A percentile compares a stretch with the other conserved stretches of the same genome.
Evolutionary conservation across 2,113 vertebrate species (phyloP).

Genomic region (Arothron firmamentum): DNA sequence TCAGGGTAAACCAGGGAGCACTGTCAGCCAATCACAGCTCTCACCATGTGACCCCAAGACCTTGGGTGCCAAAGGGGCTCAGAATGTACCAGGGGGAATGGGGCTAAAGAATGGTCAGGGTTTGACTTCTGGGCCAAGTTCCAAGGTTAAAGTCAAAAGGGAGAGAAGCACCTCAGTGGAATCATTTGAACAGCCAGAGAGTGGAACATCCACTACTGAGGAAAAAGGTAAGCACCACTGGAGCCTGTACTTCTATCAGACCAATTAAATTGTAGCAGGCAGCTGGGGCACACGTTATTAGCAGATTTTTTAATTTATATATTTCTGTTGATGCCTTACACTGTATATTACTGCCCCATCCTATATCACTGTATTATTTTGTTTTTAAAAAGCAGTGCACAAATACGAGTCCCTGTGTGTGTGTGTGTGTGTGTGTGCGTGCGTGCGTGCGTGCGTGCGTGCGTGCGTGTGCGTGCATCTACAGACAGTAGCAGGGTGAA

Average conservation of each 20-base stretch:
- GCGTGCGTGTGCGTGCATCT: constrained; percentile 19
- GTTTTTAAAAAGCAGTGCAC: not conserved
- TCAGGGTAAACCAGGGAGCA: constrained; percentile 95
- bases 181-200: constrained; percentile 94
- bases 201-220: constrained; percentile 89
- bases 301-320: no score
- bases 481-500: constrained; percentile 76
- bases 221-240: constrained; percentile 81
- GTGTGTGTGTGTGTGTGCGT: constrained; percentile 21
- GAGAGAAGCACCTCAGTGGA: constrained; percentile 95
- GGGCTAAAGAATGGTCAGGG: constrained; percentile 92
- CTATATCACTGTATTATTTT: not conserved
- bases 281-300: not conserved
- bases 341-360: not conserved
- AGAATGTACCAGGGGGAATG: constrained; percentile 89
- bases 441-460: not conserved
- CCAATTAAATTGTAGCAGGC: not conserved
- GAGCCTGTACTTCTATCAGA: not conserved
- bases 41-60: constrained; percentile 94
- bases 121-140: constrained; percentile 86
- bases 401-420: not conserved
- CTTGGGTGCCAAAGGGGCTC: constrained; percentile 77
- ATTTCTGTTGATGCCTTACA: not conserved
- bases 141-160: constrained; percentile 97
- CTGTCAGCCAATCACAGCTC: constrained; percentile 93